Conservation (phyloP, 1,140 invertebrate species). For the Steinernema khuongi region DNA sequence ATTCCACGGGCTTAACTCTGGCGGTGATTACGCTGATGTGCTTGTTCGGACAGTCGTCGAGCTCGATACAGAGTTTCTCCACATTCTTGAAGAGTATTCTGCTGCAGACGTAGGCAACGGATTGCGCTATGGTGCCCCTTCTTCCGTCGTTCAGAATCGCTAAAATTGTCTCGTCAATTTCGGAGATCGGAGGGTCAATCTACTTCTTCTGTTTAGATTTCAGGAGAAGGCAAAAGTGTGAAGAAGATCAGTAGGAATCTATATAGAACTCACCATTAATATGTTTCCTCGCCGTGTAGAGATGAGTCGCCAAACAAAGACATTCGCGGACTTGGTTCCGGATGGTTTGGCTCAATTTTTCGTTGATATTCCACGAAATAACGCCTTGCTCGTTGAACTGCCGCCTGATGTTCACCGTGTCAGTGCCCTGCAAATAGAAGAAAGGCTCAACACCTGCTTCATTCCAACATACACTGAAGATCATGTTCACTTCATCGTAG, state of each 20-base stretch:
- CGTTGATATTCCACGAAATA: neutral
- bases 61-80: neutral
- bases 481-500: conserved; percentile 1
- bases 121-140: neutral
- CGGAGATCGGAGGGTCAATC: too few relatives aligned
- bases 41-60: neutral
- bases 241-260: neutral
- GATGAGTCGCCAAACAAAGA: neutral
- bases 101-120: neutral
- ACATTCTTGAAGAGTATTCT: neutral
- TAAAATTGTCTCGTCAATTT: neutral
- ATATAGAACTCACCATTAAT: neutral
- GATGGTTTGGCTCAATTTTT: neutral
- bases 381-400: neutral
- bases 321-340: neutral
- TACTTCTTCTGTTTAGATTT: too few relatives aligned
- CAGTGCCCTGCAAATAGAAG: neutral
- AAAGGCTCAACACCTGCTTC: neutral
- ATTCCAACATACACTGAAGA: neutral
- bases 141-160: neutral
- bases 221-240: too few relatives aligned
- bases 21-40: neutral
- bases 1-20: neutral
- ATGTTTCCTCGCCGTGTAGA: neutral
- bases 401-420: neutral